These are phyloP conservation scores for Meloidogyne exigua DNA, from an alignment of 1,140 invertebrate genomes.

Conservation along the genomic window DNA sequence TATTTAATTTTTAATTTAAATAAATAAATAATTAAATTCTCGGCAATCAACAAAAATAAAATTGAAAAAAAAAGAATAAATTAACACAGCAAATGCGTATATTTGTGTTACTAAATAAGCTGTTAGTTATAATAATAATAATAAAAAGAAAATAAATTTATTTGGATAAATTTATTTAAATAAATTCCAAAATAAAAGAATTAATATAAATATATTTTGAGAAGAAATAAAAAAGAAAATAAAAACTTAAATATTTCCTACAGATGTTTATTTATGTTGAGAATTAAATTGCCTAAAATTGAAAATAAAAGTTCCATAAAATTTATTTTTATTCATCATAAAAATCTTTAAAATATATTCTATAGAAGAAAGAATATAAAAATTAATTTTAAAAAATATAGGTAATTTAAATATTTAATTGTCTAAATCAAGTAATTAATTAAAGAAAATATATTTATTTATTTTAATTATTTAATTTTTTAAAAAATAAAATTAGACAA, in stretches of 20 bases:
- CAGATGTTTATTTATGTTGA: too few species aligned
- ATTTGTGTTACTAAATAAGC: not conserved
- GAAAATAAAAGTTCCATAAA: not conserved
- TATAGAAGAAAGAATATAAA: not conserved
- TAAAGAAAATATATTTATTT: too few species aligned
- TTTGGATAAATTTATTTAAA: too few species aligned
- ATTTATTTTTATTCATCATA: not conserved
- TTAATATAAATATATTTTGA: not conserved
- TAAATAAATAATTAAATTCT: not conserved
- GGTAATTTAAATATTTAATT: too few species aligned
- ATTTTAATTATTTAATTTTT: too few species aligned
- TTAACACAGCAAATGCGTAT: not conserved
- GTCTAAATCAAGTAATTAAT: too few species aligned
- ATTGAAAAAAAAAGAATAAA: not conserved
- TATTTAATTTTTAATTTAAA: not conserved
- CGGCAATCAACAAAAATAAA: constrained; percentile 4
- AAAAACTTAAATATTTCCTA: not conserved
- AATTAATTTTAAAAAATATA: not conserved
- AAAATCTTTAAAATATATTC: not conserved
- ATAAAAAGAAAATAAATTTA: not conserved
- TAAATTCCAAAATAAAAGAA: too few species aligned
- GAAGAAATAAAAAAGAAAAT: not conserved
- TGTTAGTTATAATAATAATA: not conserved
- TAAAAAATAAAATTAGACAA: too few species aligned
- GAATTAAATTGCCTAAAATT: not conserved